These are phyloP conservation scores for Bursaphelenchus mucronatus DNA, from an alignment of 1,140 invertebrate genomes.

Conservation along the genomic window DNA sequence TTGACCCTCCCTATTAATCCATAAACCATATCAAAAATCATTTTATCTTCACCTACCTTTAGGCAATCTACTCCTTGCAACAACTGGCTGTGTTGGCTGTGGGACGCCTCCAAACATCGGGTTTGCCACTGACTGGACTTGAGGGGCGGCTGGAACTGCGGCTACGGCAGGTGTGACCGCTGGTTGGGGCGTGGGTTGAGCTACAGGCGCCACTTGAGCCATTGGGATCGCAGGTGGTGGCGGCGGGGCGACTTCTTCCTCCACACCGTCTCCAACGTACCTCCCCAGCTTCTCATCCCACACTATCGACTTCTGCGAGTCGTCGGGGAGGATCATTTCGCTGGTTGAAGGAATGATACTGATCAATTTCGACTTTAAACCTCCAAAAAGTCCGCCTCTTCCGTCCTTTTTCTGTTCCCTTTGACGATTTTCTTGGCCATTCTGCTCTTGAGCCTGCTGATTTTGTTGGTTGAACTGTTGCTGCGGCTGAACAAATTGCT, in stretches of 20 bases:
- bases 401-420: slow-evolving; percentile 6
- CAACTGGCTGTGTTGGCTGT: no score
- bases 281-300: slow-evolving; percentile 21
- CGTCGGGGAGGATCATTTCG: slow-evolving; percentile 35
- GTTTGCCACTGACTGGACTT: no score
- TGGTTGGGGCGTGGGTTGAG: no score
- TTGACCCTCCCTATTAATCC: no score
- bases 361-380: slow-evolving; percentile 20
- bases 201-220: not conserved
- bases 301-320: slow-evolving; percentile 22
- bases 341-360: slow-evolving; percentile 26
- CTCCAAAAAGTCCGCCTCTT: slow-evolving; percentile 28
- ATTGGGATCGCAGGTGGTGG: slow-evolving; percentile 27
- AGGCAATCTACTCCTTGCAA: no score
- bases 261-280: slow-evolving; percentile 31
- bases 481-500: slow-evolving; percentile 1
- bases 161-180: no score
- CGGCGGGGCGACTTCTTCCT: slow-evolving; percentile 25
- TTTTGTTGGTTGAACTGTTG: not conserved
- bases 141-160: no score
- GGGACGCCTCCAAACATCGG: no score
- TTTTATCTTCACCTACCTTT: no score
- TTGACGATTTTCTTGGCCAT: not conserved
- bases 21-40: no score
- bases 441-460: not conserved